Base-by-base conservation (phyloP, 2,888 invertebrate species). In the Sycophila texana region DNA sequence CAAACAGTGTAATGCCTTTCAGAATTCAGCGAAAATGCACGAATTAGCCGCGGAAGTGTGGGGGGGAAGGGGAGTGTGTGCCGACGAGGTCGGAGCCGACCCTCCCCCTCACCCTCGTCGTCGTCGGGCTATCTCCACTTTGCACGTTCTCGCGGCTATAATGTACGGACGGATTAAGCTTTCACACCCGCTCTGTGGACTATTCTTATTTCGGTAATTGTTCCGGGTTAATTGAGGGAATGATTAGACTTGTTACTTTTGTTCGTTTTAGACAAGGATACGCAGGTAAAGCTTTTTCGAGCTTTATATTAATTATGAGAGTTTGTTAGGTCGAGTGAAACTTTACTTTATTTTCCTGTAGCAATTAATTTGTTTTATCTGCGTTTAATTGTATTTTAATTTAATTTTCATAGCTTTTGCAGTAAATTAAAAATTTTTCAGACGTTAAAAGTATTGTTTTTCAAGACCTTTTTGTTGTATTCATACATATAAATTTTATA, bases 11-110 rank as follows among this genome's bases (percentile, higher is more conserved):
- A 85, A 84, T 84, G 84, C 84, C 83, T 26, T 82, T 39, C 75
- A 83, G 84, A 84, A 85, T 86, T 85, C 85, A 82, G 82, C 73
- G 84, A 85, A 87, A 86, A 87, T 87, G 83, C 86, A 84, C 86
- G 85, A 87, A 87, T 88, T 88, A 88, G 85, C 83, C 82, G 82
- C 68, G 49, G 5, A 30, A 1, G 18, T 49, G 49, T 16, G 39
- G 39, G 20, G 74, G 3, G 22, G 16, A 30, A n/a, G 5, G 5
- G 14, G 65, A 47, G 39, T 65, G 65, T 5, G 20, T n/a, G 0
- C 10, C 30, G n/a, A 14, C 13, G 47, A 39, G 39, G 39, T 39
- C 39, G n/a, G n/a, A n/a, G n/a, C n/a, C n/a, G 39, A 10, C 39
- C 39, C 2, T 26, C 58, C 14, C 14, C 39, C 20, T 7, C 73